A percentile compares a stretch with the other conserved stretches of the same genome.
Evolutionary conservation across 2,888 invertebrate species (phyloP).

Genomic region (Meloe dianella): DNA sequence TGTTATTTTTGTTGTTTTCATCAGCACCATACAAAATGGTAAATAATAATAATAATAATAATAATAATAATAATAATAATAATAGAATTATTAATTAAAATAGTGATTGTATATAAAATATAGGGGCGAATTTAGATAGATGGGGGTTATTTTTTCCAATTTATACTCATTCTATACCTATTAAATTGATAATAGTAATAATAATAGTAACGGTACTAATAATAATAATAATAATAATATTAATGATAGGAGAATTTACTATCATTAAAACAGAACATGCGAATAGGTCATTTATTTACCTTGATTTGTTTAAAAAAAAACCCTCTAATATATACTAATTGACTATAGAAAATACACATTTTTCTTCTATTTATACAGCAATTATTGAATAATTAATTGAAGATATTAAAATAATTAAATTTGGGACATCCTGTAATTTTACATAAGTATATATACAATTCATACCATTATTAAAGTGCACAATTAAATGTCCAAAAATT

Average conservation of each 20-base stretch:
- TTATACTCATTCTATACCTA: not conserved
- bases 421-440: no score
- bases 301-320: not conserved
- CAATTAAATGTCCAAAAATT: not conserved
- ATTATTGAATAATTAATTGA: no score
- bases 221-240: not conserved
- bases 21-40: not conserved
- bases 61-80: not conserved
- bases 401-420: no score
- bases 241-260: not conserved
- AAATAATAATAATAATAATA: not conserved
- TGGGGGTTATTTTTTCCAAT: conserved; percentile 4
- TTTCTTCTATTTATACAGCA: no score
- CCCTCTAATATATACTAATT: not conserved
- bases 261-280: not conserved
- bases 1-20: not conserved
- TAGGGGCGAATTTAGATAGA: not conserved
- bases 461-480: no score
- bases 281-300: not conserved
- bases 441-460: no score
- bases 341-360: no score
- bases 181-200: not conserved
- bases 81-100: not conserved
- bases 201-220: not conserved
- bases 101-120: not conserved